Base-by-base conservation (phyloP, 2,888 invertebrate species). In the Seira musarum region DNA sequence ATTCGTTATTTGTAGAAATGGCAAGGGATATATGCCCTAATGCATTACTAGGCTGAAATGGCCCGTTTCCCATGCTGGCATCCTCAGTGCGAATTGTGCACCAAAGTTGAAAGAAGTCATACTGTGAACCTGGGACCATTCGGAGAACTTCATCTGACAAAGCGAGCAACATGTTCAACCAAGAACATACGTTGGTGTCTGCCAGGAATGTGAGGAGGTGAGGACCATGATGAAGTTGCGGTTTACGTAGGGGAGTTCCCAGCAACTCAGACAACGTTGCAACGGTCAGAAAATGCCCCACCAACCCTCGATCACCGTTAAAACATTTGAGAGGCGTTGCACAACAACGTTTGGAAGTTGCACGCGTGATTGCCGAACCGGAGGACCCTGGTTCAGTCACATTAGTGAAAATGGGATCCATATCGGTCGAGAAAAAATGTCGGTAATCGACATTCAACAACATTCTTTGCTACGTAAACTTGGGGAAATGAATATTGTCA, bases 321-420 rank as follows among this genome's bases (percentile, higher is more conserved):
- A n/a, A n/a, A n/a, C n/a, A n/a, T n/a, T n/a, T n/a, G n/a, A n/a
- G n/a, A n/a, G n/a, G n/a, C n/a, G n/a, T 70, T 21, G 60, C 8
- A 2, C 30, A 30, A 2, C 57, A 49, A 60, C 70, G 70, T 60
- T 30, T 17, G 57, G 70, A 60, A 60, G 24, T 70, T 2, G 40
- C 17, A 19, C 3, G 60, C 25, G 61, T 70, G 1, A 57, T 60
- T 25, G 70, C 70, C 19, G 35, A 60, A 60, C 35, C 60, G 17
- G 61, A 15, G 3, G 70, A 70, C 35, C 70, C n/a, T 57, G 70
- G 70, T 70, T 70, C 35, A 13, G 60, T 13, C 70, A 70, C 35
- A n/a, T 70, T 5, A 70, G 60, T 1, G 19, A 57, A 17, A 10
- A 60, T 25, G 70, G 70, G 1, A 60, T 70, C 8, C 70, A 70